A percentile compares a stretch with the other conserved stretches of the same genome.
phyloP scores from a whole-genome alignment of 2,797 vertebrate genomes.

The Danio kyathit region DNA sequence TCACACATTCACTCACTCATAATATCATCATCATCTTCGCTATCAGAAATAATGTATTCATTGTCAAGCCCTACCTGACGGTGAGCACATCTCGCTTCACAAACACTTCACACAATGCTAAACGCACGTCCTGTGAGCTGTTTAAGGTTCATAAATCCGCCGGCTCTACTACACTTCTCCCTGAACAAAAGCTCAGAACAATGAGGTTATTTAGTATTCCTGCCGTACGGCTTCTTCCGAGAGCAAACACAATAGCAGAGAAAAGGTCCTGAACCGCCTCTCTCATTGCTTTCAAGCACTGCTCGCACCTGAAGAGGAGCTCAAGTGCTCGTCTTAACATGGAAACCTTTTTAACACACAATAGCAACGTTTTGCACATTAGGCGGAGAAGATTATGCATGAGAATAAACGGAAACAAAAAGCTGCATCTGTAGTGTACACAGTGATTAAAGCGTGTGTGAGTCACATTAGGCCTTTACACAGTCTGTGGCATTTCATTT shows the following conservation, averaged over 20 bases:
- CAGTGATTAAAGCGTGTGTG: constrained; percentile 39
- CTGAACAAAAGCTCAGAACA: constrained; percentile 57
- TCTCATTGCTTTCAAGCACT: constrained; percentile 44
- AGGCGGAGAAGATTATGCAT: constrained; percentile 19
- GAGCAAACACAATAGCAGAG: constrained; percentile 57
- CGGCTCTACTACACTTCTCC: constrained; percentile 21
- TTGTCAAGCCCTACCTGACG: constrained; percentile 33
- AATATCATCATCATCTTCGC: constrained; percentile 47
- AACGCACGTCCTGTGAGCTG: constrained; percentile 22
- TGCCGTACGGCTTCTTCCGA: constrained; percentile 37
- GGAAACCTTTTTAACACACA: constrained; percentile 54
- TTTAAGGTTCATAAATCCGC: constrained; percentile 46
- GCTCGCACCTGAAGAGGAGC: constrained; percentile 61
- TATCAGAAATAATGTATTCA: constrained; percentile 33
- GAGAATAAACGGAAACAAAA: constrained; percentile 29
- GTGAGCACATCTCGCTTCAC: constrained; percentile 12
- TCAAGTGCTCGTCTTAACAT: constrained; percentile 59
- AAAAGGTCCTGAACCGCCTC: constrained; percentile 46
- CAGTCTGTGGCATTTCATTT: neutral
- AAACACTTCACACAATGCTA: constrained; percentile 28
- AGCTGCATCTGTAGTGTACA: constrained; percentile 49
- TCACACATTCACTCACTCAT: constrained; percentile 45
- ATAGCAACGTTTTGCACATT: constrained; percentile 37
- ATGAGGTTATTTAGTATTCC: constrained; percentile 63
- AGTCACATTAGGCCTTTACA: constrained; percentile 42